Base-by-base conservation (phyloP, 2,888 invertebrate genomes). In the Sipha maydis region DNA sequence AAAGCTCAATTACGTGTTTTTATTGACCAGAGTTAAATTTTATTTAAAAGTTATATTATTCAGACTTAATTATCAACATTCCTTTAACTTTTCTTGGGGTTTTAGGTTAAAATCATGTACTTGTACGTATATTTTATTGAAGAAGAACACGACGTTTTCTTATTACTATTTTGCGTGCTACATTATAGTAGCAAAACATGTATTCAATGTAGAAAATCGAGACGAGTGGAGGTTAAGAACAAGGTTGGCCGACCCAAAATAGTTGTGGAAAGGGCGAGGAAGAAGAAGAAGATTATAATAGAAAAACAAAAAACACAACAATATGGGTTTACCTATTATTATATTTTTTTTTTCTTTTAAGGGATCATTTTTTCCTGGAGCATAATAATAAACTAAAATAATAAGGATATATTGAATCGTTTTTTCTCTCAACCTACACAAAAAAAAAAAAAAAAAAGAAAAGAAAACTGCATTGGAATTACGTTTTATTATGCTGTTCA, bases 31-130 rank as follows among this genome's bases (percentile, higher is more conserved):
- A 48, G 14, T 48, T 31, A 34, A 83, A 9, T 19, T 48, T 9
- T 69, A 19, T 38, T 17, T 34, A 34, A 34, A 34, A 34, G 34
- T 67, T 54, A 19, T 34, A 9, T 25, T 34, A 5, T 34, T 34
- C 25, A 75, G 14, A 48, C 54, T 83, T 75, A 38, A 56, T 54
- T 19, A 21, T 38, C 73, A 83, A 83, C 56, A 56, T 75, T 75
- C 25, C 8, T 34, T 25, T 21, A 75, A 73, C 54, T 73, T 75
- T n/a, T 17, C 31, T 73, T 19, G 56, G 34, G 34, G 75, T 75
- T 73, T 83, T 83, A 75, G 56, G 34, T 83, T 5, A 41, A 48
- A 71, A 71, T 54, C 61, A 25, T 25, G 61, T 7, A 7, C 61
- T 14, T 14, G 14, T 48, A 48, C 11, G 3, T 7, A 61, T 61